Percentiles rank a stretch among this genome's conserved stretches.
phyloP scores from a whole-genome alignment of 2,888 invertebrate genomes.

The Scaptomyza polygonia region DNA sequence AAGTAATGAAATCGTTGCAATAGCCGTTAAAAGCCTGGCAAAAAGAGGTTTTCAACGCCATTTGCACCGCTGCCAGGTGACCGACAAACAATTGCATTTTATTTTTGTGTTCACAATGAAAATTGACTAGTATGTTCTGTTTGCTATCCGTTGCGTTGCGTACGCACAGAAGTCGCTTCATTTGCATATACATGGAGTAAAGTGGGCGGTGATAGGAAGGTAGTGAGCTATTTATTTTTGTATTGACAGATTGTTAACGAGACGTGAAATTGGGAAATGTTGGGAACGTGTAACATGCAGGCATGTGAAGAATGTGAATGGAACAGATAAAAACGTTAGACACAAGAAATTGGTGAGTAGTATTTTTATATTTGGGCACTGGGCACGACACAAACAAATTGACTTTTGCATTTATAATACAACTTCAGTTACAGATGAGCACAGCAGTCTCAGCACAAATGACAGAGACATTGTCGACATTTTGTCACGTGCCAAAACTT shows the following conservation, averaged over 20 bases:
- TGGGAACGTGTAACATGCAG: not conserved
- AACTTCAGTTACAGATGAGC: conserved; percentile 3
- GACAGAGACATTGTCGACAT: conserved; percentile 34
- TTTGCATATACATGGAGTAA: conserved; percentile 53
- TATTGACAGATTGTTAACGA: conserved; percentile 54
- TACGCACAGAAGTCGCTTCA: conserved; percentile 39
- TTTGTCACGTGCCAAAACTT: conserved; percentile 66
- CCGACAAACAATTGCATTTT: conserved; percentile 42
- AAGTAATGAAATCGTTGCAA: conserved; percentile 25
- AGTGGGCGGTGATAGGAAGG: not conserved
- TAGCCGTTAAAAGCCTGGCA: conserved; percentile 19
- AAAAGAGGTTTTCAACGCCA: not conserved
- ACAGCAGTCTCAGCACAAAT: conserved; percentile 7
- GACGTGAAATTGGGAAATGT: not conserved
- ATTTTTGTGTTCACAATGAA: conserved; percentile 1
- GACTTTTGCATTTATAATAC: conserved; percentile 58
- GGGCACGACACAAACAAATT: conserved; percentile 52
- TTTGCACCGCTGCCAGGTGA: not conserved
- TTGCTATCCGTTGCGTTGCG: conserved; percentile 24
- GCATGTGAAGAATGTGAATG: conserved; percentile 1
- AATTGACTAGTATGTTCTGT: conserved; percentile 36
- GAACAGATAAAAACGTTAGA: conserved; percentile 51
- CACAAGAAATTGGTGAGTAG: conserved; percentile 35
- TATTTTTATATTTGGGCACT: conserved; percentile 20
- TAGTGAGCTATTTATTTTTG: conserved; percentile 36